phyloP scores from a whole-genome alignment of 2,888 invertebrate species.

The Camponotus fellah region DNA sequence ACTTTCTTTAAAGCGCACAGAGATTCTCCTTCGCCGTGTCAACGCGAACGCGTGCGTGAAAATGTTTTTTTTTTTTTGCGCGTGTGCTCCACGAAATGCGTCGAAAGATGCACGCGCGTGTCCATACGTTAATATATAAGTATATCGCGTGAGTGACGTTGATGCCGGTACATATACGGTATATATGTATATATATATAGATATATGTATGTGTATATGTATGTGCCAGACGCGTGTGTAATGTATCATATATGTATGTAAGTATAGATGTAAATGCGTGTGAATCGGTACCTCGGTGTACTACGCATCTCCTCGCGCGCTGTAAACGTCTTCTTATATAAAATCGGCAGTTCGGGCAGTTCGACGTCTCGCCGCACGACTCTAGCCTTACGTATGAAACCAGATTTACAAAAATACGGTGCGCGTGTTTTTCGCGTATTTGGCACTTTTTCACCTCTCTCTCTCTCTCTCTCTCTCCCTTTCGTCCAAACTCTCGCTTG shows the following conservation, averaged over 20 bases:
- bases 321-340: constrained; percentile 82
- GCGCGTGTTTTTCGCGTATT: constrained; percentile 84
- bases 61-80: not conserved
- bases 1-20: not conserved
- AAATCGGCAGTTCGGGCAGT: constrained; percentile 85
- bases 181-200: not conserved
- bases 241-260: constrained; percentile 11
- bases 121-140: constrained; percentile 31
- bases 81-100: constrained; percentile 23
- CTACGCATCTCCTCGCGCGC: constrained; percentile 64
- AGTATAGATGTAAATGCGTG: constrained; percentile 51
- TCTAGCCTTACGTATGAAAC: constrained; percentile 85
- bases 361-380: constrained; percentile 82
- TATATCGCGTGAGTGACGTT: constrained; percentile 30
- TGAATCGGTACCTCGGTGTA: constrained; percentile 57
- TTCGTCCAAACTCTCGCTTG: constrained; percentile 49
- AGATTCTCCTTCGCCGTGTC: constrained; percentile 57
- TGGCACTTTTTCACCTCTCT: constrained; percentile 83
- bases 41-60: constrained; percentile 40
- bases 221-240: constrained; percentile 21
- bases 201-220: constrained; percentile 27
- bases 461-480: constrained; percentile 75
- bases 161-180: constrained; percentile 35
- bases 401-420: constrained; percentile 86
- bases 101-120: constrained; percentile 44